Conservation (phyloP, 1,140 invertebrate genomes). For the Harpegnathos saltator region DNA sequence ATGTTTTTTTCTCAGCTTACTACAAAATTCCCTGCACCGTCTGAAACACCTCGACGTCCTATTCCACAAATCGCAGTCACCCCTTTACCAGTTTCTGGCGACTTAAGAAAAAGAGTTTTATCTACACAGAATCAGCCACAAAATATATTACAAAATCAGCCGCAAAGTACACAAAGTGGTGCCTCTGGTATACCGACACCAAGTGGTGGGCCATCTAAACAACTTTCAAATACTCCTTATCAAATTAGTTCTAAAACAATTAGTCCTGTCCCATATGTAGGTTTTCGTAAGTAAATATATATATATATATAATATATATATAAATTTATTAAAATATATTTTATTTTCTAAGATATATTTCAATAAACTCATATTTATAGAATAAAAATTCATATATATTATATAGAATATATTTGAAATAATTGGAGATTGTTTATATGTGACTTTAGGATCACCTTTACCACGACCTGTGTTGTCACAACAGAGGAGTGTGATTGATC, state of each 20-base stretch:
- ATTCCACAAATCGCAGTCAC: slow-evolving; percentile 63
- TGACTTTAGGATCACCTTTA: slow-evolving; percentile 71
- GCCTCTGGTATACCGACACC: slow-evolving; percentile 56
- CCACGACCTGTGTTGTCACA: slow-evolving; percentile 86
- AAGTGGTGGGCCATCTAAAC: slow-evolving; percentile 59
- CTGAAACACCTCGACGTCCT: slow-evolving; percentile 79
- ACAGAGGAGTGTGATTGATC: slow-evolving; percentile 92
- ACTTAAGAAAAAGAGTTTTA: slow-evolving; percentile 80
- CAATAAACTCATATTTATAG: slow-evolving; percentile 6
- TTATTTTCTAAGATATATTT: neutral
- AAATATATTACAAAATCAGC: slow-evolving; percentile 69
- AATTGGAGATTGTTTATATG: slow-evolving; percentile 9
- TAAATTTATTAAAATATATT: slow-evolving; percentile 39
- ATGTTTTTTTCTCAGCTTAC: slow-evolving; percentile 71
- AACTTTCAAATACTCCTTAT: slow-evolving; percentile 67
- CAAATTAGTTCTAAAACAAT: slow-evolving; percentile 70
- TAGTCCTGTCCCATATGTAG: slow-evolving; percentile 69
- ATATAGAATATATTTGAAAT: neutral
- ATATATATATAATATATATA: neutral
- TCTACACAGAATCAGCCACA: slow-evolving; percentile 72
- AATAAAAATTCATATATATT: neutral
- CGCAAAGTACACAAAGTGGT: slow-evolving; percentile 67
- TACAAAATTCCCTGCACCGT: slow-evolving; percentile 45
- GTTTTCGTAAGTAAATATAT: slow-evolving; percentile 77
- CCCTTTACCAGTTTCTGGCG: slow-evolving; percentile 61